Evolutionary conservation across 1,140 invertebrate species (phyloP).

Genomic region (Drosophila santomea): DNA sequence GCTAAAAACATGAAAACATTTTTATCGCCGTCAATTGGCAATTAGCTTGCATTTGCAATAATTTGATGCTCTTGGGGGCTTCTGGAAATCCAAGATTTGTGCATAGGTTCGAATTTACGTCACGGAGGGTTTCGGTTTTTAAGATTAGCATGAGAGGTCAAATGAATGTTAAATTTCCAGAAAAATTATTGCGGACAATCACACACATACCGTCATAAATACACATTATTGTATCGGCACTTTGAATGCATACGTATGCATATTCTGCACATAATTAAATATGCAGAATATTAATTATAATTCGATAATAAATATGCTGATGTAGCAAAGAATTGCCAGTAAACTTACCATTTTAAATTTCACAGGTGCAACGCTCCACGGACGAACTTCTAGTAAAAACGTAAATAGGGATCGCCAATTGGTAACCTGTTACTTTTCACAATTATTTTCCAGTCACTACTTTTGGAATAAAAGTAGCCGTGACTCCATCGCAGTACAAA

Average conservation of each 20-base stretch:
- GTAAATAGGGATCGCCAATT: conserved; percentile 26
- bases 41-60: conserved; percentile 11
- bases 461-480: conserved; percentile 10
- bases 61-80: neutral
- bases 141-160: conserved; percentile 49
- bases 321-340: neutral
- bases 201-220: conserved; percentile 28
- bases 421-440: conserved; percentile 16
- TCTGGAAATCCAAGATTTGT: conserved; percentile 3
- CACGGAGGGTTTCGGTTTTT: conserved; percentile 15
- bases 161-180: conserved; percentile 66
- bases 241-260: neutral
- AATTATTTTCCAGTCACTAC: conserved; percentile 16
- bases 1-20: conserved; percentile 5
- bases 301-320: conserved; percentile 2
- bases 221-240: neutral
- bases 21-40: conserved; percentile 35
- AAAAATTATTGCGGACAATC: conserved; percentile 18
- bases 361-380: conserved; percentile 20
- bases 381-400: conserved; percentile 33
- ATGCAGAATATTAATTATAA: conserved; percentile 24
- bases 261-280: conserved; percentile 1
- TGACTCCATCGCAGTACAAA: neutral
- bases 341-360: conserved; percentile 31
- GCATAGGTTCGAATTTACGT: conserved; percentile 4